Conservation (phyloP, 2,888 invertebrate species). For the Odontocerum albicorne region DNA sequence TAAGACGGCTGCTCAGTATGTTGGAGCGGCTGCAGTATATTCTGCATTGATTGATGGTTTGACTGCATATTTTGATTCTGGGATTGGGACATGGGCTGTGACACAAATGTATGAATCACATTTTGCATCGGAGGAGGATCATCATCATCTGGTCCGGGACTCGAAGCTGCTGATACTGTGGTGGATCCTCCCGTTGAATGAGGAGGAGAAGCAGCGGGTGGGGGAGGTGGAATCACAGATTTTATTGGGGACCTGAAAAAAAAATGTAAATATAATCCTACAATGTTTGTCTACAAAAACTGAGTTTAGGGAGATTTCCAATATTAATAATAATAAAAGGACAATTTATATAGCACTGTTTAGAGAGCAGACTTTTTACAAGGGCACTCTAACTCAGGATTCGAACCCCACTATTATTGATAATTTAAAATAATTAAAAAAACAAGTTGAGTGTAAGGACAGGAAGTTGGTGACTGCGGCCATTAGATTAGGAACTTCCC, state of each 20-base stretch:
- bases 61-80: conserved; percentile 15
- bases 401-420: too few species aligned
- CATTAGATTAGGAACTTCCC: too few species aligned
- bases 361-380: too few species aligned
- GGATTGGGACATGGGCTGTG: not conserved
- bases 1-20: conserved; percentile 16
- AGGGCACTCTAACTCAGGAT: too few species aligned
- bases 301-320: too few species aligned
- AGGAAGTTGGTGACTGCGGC: too few species aligned
- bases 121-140: conserved; percentile 43
- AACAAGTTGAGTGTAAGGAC: too few species aligned
- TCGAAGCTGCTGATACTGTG: conserved; percentile 84
- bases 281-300: too few species aligned
- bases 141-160: conserved; percentile 69
- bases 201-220: conserved; percentile 42
- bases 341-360: too few species aligned
- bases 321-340: too few species aligned
- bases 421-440: too few species aligned
- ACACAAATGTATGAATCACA: not conserved
- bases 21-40: conserved; percentile 1
- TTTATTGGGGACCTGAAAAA: conserved; percentile 59
- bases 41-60: conserved; percentile 1
- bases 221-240: conserved; percentile 41
- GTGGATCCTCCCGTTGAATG: conserved; percentile 68
- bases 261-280: too few species aligned